Percentiles rank a stretch among this genome's conserved stretches.
Evolutionary conservation across 2,113 vertebrate species (phyloP).

Genomic region (Sapayoa aenigma): DNA sequence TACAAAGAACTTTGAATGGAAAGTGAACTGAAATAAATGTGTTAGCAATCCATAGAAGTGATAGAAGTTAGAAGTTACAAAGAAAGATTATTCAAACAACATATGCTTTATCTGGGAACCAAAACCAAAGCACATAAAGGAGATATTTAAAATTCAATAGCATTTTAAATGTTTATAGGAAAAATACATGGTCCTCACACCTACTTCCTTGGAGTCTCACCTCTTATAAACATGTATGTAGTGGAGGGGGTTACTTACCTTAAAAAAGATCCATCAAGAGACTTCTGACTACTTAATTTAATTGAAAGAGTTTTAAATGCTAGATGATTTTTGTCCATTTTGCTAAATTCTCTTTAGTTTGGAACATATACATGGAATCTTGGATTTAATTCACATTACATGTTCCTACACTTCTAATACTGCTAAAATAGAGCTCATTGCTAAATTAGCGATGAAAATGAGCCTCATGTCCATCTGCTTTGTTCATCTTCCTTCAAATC

Average conservation of each 20-base stretch:
- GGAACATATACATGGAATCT: neutral
- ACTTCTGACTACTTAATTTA: neutral
- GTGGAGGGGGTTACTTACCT: neutral
- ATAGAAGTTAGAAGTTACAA: conserved; percentile 49
- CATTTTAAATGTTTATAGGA: neutral
- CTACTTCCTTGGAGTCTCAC: neutral
- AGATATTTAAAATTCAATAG: neutral
- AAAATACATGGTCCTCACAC: neutral
- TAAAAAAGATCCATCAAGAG: neutral
- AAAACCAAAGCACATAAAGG: neutral
- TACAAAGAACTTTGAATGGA: conserved; percentile 44
- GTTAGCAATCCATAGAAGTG: conserved; percentile 40
- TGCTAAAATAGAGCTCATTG: conserved; percentile 28
- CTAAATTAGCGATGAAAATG: conserved; percentile 54
- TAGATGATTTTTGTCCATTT: neutral
- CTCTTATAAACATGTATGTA: neutral
- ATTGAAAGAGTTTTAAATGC: neutral
- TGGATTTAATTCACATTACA: conserved; percentile 50
- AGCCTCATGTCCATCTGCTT: conserved; percentile 48
- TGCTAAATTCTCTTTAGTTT: neutral
- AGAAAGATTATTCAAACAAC: conserved; percentile 44
- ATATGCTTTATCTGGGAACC: neutral
- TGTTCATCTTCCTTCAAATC: conserved; percentile 18
- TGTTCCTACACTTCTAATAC: neutral
- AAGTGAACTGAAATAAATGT: conserved; percentile 64